Base-by-base conservation (phyloP, 53 echinoderm and acorn worm species). In the Apostichopus leukothele region DNA sequence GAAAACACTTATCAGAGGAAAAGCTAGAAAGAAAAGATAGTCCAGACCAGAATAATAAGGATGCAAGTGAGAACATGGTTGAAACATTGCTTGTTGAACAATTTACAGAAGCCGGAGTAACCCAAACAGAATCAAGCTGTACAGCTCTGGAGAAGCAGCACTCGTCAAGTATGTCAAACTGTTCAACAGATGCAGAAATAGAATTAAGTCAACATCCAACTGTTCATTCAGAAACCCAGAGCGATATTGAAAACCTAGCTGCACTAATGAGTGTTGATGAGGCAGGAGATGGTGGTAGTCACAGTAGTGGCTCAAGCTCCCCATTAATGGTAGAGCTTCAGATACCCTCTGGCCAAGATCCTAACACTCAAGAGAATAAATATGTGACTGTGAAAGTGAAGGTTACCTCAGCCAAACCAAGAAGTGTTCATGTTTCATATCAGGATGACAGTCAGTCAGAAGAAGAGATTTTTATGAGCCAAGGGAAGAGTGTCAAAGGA, bases 381-480 rank as follows among this genome's bases (percentile, higher is more conserved):
- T 90, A 81, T 87, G 86, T 94, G 51, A 93, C 91, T 80, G 89
- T 96, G 22, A 93, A 91, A 75, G 93, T 96, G 16, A 94, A 93
- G 75, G 89, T 93, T 23, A 90, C 94, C 59, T 92, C 94, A 54
- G 89, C 90, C 1, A 91, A 88, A 83, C 94, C 96, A 63, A 93
- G 91, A 51, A 86, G 89, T 25, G 92, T 96, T 18, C 90, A 96
- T 25, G 93, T 96, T 53, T 94, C 78, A 84, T 93, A 92, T 88
- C 94, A 96, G 59, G 94, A 90, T 12, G 26, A 74, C n/a, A 53
- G 19, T 51, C n/a, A 87, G 16, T 75, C 88, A 22, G 88, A 87
- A 75, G 88, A 87, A 75, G 52, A 52, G 11, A 9, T 87, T n/a
- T 74, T 75, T n/a, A 75, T 87, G 75, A 74, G 74, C 21, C 88